Evolutionary conservation across 1,140 invertebrate genomes (phyloP).

Genomic region (Tachypleus tridentatus): DNA sequence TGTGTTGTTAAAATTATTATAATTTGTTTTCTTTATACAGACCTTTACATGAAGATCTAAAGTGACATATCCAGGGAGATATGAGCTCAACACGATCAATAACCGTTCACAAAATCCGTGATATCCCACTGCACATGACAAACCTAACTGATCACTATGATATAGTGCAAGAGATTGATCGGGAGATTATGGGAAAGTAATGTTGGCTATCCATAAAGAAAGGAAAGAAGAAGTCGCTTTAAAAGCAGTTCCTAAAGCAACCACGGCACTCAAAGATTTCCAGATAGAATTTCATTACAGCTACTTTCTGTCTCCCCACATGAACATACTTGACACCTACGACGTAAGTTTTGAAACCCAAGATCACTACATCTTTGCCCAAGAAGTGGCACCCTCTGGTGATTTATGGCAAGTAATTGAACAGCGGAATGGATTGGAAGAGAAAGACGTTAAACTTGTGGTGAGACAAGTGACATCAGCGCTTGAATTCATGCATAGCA

Average conservation of each 20-base stretch:
- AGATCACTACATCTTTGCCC: conserved; percentile 40
- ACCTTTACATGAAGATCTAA: too few relatives aligned
- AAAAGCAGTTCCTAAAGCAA: conserved; percentile 34
- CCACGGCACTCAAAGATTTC: conserved; percentile 38
- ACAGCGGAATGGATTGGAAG: conserved; percentile 29
- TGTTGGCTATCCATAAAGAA: conserved; percentile 67
- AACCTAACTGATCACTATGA: conserved; percentile 75
- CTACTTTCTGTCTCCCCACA: conserved; percentile 45
- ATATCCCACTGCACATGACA: conserved; percentile 38
- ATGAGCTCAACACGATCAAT: conserved; percentile 13
- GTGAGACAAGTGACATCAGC: conserved; percentile 61
- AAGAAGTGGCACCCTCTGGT: conserved; percentile 79
- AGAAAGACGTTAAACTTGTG: conserved; percentile 35
- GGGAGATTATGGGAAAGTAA: conserved; percentile 84
- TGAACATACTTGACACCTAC: conserved; percentile 54
- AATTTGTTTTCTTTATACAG: too few relatives aligned
- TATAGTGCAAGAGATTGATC: conserved; percentile 80
- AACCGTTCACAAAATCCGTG: conserved; percentile 27
- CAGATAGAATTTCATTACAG: conserved; percentile 46
- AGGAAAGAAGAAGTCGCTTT: conserved; percentile 58
- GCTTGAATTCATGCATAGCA: conserved; percentile 79
- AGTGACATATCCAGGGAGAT: not conserved
- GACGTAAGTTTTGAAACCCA: conserved; percentile 59
- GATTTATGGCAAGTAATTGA: conserved; percentile 44
- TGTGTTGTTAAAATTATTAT: too few relatives aligned